phyloP scores from a whole-genome alignment of 2,888 invertebrate genomes.

The Xylota sylvarum region DNA sequence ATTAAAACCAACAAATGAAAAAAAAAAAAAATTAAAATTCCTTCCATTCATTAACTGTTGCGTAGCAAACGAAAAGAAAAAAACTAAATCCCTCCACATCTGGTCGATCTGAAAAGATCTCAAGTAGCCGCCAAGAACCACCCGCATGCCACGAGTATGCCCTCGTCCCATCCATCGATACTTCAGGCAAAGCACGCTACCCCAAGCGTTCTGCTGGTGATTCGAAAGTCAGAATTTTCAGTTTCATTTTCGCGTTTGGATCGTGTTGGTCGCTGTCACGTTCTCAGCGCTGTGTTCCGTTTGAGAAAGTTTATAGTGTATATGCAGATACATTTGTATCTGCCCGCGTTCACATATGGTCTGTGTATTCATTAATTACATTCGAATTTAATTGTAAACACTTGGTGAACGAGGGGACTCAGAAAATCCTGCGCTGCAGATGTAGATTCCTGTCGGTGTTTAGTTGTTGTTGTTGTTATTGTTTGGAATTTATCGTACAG shows the following conservation, averaged over 20 bases:
- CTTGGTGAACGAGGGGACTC: not conserved
- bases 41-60: slow-evolving; percentile 58
- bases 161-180: not conserved
- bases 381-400: slow-evolving; percentile 22
- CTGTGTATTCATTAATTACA: slow-evolving; percentile 37
- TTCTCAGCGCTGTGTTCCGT: not conserved
- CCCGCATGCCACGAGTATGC: slow-evolving; percentile 52
- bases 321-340: slow-evolving; percentile 6
- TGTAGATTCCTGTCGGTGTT: slow-evolving; percentile 27
- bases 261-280: slow-evolving; percentile 54
- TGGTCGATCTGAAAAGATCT: slow-evolving; percentile 71
- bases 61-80: slow-evolving; percentile 4
- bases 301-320: not conserved
- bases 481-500: slow-evolving; percentile 3
- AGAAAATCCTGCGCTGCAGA: slow-evolving; percentile 17
- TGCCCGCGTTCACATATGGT: not conserved
- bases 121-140: slow-evolving; percentile 56
- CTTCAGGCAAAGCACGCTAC: not conserved
- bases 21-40: slow-evolving; percentile 47
- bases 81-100: slow-evolving; percentile 45
- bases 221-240: slow-evolving; percentile 58
- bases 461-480: slow-evolving; percentile 13
- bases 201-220: slow-evolving; percentile 30
- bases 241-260: slow-evolving; percentile 66
- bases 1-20: slow-evolving; percentile 58